phyloP scores from a whole-genome alignment of 2,113 vertebrate species.

The Nestor notabilis region DNA sequence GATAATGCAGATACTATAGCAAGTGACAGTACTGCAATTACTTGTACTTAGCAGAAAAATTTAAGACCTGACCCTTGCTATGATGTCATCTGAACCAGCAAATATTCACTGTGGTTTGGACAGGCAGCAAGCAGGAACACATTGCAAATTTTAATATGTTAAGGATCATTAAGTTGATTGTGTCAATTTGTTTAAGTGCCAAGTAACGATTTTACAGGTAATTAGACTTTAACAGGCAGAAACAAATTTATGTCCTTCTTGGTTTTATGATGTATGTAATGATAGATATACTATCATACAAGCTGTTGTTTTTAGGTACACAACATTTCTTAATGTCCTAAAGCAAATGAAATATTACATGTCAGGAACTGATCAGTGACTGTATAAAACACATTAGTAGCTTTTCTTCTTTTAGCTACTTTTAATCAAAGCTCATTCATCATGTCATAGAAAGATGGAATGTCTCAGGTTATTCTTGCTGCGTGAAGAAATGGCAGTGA shows the following conservation, averaged over 20 bases:
- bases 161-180: slow-evolving; percentile 72
- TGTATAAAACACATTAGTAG: slow-evolving; percentile 77
- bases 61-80: slow-evolving; percentile 28
- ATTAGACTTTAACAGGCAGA: slow-evolving; percentile 78
- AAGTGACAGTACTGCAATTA: background rate
- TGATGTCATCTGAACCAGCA: slow-evolving; percentile 54
- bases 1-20: background rate
- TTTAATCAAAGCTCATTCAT: slow-evolving; percentile 74
- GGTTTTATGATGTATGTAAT: slow-evolving; percentile 72
- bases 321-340: slow-evolving; percentile 70
- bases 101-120: slow-evolving; percentile 31
- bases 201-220: slow-evolving; percentile 81
- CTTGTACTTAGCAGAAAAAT: slow-evolving; percentile 12
- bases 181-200: slow-evolving; percentile 76
- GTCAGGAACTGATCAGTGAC: slow-evolving; percentile 76
- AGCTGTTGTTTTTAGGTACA: slow-evolving; percentile 74
- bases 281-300: slow-evolving; percentile 65
- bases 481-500: slow-evolving; percentile 57
- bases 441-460: slow-evolving; percentile 71
- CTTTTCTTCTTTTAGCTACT: slow-evolving; percentile 72
- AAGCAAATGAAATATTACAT: slow-evolving; percentile 77
- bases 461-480: slow-evolving; percentile 59
- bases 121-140: slow-evolving; percentile 54
- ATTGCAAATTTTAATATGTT: slow-evolving; percentile 61
- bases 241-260: slow-evolving; percentile 72